Percentiles rank a stretch among this genome's conserved stretches.
These are phyloP conservation scores for Chiroxiphia lanceolata DNA, from an alignment of 2,797 vertebrate species.

Conservation along the genomic window DNA sequence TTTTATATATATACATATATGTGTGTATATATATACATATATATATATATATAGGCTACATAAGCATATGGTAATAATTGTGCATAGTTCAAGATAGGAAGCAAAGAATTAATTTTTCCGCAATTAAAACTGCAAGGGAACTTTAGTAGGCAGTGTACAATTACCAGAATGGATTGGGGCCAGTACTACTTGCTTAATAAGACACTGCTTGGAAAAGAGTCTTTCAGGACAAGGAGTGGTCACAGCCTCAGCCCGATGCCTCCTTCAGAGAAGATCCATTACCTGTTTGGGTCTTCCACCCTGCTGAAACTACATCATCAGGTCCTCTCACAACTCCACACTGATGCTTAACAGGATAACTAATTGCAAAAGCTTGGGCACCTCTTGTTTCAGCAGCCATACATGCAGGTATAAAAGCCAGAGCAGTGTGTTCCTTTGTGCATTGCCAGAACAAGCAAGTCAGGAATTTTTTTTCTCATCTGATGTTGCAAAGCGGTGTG, in stretches of 20 bases:
- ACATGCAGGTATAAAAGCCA: not conserved
- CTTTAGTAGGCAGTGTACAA: not conserved
- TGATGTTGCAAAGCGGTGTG: not conserved
- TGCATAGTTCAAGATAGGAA: slow-evolving; percentile 23
- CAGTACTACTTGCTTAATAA: not conserved
- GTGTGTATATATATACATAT: not conserved
- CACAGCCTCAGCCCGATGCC: not conserved
- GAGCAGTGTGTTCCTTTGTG: not conserved
- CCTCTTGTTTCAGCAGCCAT: not conserved
- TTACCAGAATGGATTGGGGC: not conserved
- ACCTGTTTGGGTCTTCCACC: not conserved
- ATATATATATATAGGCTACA: not conserved
- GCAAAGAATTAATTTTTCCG: slow-evolving; percentile 7
- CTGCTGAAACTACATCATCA: fast-evolving
- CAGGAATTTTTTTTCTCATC: not conserved
- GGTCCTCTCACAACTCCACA: not conserved
- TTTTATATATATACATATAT: not conserved
- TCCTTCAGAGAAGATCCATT: not conserved
- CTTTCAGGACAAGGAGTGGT: not conserved
- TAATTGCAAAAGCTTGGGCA: not conserved
- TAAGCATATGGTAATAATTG: slow-evolving; percentile 38
- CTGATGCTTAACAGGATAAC: fast-evolving
- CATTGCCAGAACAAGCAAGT: not conserved
- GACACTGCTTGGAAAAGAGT: not conserved
- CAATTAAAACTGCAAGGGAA: slow-evolving; percentile 8